phyloP scores from a whole-genome alignment of 2,888 invertebrate genomes.

The Microchrysa polita region DNA sequence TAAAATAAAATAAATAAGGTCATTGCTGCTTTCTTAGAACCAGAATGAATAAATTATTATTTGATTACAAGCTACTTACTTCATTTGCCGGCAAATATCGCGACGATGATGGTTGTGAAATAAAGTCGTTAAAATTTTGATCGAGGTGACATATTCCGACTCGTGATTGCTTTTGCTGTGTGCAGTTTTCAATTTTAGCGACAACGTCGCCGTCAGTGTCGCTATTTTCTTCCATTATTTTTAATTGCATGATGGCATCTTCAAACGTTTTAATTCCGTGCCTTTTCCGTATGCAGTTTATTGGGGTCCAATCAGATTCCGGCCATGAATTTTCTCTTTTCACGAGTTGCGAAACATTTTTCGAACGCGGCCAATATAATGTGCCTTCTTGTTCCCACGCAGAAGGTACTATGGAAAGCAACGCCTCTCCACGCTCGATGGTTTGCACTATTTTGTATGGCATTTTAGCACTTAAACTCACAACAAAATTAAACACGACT shows the following conservation, averaged over 20 bases:
- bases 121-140: too few species aligned
- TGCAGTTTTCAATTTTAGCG: neutral
- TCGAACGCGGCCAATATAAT: neutral
- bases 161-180: neutral
- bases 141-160: neutral
- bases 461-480: neutral
- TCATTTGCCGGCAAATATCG: too few species aligned
- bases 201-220: neutral
- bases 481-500: too few species aligned
- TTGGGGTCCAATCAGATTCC: neutral
- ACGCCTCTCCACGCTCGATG: neutral
- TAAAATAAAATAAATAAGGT: too few species aligned
- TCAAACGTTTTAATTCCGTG: neutral
- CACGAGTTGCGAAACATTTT: neutral
- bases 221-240: neutral
- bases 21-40: too few species aligned
- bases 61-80: too few species aligned
- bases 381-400: neutral
- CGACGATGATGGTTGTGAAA: too few species aligned
- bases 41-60: too few species aligned
- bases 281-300: neutral
- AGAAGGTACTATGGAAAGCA: neutral
- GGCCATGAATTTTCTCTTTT: neutral
- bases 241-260: neutral
- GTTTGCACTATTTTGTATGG: constrained; percentile 5